Percentiles rank a stretch among this genome's conserved stretches.
Conservation (phyloP, 2,113 vertebrate species). For the Pelusios castaneus region DNA sequence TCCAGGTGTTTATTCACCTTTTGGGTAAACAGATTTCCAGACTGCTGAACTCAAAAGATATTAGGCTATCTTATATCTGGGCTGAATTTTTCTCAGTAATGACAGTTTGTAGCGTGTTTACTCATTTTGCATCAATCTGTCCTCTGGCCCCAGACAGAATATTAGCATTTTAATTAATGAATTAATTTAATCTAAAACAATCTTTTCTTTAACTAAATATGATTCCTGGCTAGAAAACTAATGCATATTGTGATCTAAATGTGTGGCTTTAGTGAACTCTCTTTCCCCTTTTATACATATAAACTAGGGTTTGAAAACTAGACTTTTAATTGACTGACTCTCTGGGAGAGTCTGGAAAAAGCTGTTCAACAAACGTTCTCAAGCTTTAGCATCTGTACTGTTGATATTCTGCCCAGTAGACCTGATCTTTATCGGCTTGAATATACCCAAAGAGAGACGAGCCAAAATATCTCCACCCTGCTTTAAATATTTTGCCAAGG, state of each 20-base stretch:
- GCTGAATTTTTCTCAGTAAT: constrained; percentile 11
- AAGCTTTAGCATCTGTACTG: constrained; percentile 31
- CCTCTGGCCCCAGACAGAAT: constrained; percentile 15
- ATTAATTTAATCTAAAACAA: constrained; percentile 11
- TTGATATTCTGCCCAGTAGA: constrained; percentile 56
- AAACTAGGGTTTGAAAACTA: constrained; percentile 29
- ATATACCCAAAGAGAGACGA: constrained; percentile 35
- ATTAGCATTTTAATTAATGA: too few species aligned
- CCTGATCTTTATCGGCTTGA: constrained; percentile 40
- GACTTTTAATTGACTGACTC: constrained; percentile 40
- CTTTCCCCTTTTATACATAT: constrained; percentile 14
- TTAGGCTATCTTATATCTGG: neutral
- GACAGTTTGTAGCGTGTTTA: neutral
- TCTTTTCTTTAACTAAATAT: neutral
- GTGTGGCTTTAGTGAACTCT: neutral
- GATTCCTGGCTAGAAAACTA: neutral
- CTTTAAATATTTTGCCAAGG: constrained; percentile 39
- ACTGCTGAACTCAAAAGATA: neutral
- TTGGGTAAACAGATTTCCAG: neutral
- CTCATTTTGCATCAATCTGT: constrained; percentile 4
- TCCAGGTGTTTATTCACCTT: neutral
- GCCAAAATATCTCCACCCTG: constrained; percentile 63
- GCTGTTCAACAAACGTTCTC: constrained; percentile 44
- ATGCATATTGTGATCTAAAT: constrained; percentile 25
- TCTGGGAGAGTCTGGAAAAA: constrained; percentile 32